Evolutionary conservation across 1,140 invertebrate genomes (phyloP).

Genomic region (Gyrodactylus salaris): DNA sequence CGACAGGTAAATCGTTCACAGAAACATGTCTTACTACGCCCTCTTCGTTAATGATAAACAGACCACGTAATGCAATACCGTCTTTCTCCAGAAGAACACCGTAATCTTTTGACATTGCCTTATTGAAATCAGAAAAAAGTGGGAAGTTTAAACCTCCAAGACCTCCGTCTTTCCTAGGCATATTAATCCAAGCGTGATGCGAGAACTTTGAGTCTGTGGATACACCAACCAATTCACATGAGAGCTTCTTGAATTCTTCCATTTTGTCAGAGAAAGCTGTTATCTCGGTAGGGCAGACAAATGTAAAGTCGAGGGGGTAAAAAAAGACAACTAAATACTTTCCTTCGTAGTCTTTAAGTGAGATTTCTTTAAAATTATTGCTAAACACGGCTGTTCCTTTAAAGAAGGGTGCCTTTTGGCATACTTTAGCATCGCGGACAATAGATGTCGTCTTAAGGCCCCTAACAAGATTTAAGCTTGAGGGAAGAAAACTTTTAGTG

Average conservation of each 20-base stretch:
- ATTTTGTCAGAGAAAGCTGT: conserved; percentile 32
- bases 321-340: neutral
- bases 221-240: neutral
- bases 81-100: conserved; percentile 47
- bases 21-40: conserved; percentile 22
- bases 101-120: conserved; percentile 47
- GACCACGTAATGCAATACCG: conserved; percentile 34
- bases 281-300: conserved; percentile 81
- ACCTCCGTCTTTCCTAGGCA: conserved; percentile 28
- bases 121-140: conserved; percentile 59
- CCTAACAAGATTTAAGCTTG: no score
- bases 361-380: neutral
- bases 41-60: conserved; percentile 34
- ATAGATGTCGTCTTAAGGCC: neutral
- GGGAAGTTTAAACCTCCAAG: conserved; percentile 55
- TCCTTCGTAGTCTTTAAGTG: neutral
- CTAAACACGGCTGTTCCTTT: neutral
- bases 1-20: conserved; percentile 47
- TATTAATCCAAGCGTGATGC: conserved; percentile 3
- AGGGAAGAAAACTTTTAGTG: no score
- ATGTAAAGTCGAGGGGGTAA: conserved; percentile 25
- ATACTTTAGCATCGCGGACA: neutral
- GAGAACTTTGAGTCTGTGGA: neutral
- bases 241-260: neutral
- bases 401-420: neutral